Conservation (phyloP, 92 coral and sea anemone species). For the Porites evermanni region DNA sequence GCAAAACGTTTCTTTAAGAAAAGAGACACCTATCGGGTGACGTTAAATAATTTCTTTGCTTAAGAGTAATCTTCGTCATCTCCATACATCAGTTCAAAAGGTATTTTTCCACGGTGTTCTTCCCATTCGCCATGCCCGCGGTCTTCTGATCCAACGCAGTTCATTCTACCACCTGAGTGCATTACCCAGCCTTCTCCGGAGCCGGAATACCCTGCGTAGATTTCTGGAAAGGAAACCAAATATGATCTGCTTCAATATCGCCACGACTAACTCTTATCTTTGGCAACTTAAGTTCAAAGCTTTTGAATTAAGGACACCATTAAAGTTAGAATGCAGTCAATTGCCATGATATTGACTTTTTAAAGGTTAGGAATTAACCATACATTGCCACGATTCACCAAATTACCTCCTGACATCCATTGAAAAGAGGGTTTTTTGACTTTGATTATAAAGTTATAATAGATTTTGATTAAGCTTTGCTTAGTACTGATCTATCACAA, state of each 20-base stretch:
- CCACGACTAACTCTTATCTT: too few relatives aligned
- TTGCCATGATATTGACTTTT: too few relatives aligned
- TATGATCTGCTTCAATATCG: not conserved
- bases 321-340: not conserved
- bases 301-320: not conserved
- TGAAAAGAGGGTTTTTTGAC: too few relatives aligned
- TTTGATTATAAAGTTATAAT: too few relatives aligned
- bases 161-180: not conserved
- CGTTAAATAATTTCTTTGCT: not conserved
- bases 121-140: not conserved
- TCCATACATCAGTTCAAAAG: not conserved
- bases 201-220: conserved; percentile 22
- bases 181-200: conserved; percentile 32
- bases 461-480: too few relatives aligned
- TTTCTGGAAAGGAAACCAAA: not conserved
- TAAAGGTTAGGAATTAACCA: too few relatives aligned
- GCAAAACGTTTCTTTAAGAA: too few relatives aligned
- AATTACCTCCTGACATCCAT: too few relatives aligned
- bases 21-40: not conserved
- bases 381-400: too few relatives aligned
- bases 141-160: not conserved
- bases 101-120: conserved; percentile 2
- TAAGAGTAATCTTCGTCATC: conserved; percentile 6
- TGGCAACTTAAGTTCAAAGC: too few relatives aligned
- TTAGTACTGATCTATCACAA: too few relatives aligned